A percentile compares a stretch with the other conserved stretches of the same genome.
These are phyloP conservation scores for Linurgus olivaceus DNA, from an alignment of 2,797 vertebrate species.

Conservation along the genomic window DNA sequence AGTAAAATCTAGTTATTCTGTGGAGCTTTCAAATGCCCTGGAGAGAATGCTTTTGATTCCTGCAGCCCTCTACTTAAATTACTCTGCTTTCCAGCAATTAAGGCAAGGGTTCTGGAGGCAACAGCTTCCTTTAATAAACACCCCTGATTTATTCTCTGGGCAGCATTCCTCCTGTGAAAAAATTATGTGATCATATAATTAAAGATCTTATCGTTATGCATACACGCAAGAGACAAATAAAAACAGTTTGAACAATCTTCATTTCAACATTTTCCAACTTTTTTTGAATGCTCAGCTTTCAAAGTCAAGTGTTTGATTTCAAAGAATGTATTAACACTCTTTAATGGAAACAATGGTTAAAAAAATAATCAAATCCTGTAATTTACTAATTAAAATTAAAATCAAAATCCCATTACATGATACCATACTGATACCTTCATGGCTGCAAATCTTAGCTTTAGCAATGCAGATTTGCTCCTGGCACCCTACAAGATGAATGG, in stretches of 20 bases:
- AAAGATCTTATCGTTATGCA: slow-evolving; percentile 37
- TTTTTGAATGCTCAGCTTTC: neutral
- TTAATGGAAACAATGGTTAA: neutral
- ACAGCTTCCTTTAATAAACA: slow-evolving; percentile 41
- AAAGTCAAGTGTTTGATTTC: slow-evolving; percentile 21
- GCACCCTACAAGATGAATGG: rapidly evolving
- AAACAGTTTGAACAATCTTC: slow-evolving; percentile 3
- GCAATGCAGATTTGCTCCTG: neutral
- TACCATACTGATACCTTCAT: neutral
- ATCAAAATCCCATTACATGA: slow-evolving; percentile 2
- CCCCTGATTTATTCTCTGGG: slow-evolving; percentile 4
- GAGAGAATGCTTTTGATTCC: neutral
- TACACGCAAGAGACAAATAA: slow-evolving; percentile 34
- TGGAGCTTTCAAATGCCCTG: neutral
- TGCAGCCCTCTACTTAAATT: neutral
- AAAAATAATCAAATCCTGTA: neutral
- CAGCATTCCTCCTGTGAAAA: slow-evolving; percentile 23
- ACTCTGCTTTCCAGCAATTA: neutral
- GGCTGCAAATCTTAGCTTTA: neutral
- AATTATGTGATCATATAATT: slow-evolving; percentile 48
- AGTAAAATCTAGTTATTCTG: neutral
- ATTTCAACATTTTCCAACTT: slow-evolving; percentile 3
- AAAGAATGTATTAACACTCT: neutral
- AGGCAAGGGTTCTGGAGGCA: slow-evolving; percentile 25
- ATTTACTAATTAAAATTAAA: slow-evolving; percentile 33